phyloP scores from a whole-genome alignment of 2,113 vertebrate genomes.

The Tragelaphus buxtoni region DNA sequence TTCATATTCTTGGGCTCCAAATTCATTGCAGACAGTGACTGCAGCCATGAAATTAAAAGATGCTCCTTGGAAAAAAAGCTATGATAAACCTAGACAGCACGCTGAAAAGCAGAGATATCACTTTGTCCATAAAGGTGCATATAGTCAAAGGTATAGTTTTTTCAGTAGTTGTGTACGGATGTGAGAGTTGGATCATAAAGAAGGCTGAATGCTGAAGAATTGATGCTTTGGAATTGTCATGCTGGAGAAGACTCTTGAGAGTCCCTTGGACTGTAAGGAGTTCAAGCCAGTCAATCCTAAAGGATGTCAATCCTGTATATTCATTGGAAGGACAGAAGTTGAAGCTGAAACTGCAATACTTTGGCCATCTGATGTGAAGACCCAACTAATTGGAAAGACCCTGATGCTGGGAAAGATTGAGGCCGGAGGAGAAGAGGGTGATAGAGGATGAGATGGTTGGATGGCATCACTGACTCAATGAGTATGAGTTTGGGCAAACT shows the following conservation, averaged over 20 bases:
- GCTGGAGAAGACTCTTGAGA: not conserved
- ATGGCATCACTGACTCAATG: not conserved
- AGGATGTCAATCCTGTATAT: not conserved
- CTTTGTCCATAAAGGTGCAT: not conserved
- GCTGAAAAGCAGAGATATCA: not conserved
- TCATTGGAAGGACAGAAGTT: not conserved
- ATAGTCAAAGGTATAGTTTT: not conserved
- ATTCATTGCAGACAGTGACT: not conserved
- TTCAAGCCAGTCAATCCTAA: not conserved
- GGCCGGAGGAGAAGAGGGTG: not conserved
- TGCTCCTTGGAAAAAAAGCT: not conserved
- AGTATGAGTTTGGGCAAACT: not conserved
- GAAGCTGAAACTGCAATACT: not conserved
- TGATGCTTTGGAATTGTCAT: not conserved
- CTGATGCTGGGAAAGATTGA: not conserved
- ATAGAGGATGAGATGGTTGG: not conserved
- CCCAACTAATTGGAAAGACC: not conserved
- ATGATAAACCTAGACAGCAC: not conserved
- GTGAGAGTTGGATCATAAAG: not conserved
- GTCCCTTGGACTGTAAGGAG: not conserved
- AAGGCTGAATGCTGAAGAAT: not conserved
- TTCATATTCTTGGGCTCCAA: not conserved
- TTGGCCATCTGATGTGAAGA: not conserved
- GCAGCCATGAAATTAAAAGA: not conserved
- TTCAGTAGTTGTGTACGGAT: not conserved